Conservation (phyloP, 2,113 vertebrate species). For the Menura novaehollandiae region DNA sequence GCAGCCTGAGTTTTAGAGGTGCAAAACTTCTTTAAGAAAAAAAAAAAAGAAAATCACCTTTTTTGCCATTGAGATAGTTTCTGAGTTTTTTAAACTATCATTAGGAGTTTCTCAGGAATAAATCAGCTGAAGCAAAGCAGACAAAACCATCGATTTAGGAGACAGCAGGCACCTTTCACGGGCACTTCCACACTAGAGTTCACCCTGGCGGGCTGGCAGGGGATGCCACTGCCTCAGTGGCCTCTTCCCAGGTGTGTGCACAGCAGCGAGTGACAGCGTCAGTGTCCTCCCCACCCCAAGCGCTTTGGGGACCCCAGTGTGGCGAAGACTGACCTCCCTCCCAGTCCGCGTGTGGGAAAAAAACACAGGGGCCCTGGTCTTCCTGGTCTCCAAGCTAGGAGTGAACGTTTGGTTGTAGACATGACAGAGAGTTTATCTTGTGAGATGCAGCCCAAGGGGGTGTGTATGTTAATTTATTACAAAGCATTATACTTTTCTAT, state of each 20-base stretch:
- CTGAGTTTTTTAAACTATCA: slow-evolving; percentile 1
- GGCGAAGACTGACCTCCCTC: neutral
- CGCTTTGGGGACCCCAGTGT: neutral
- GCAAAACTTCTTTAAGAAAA: neutral
- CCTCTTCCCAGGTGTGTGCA: neutral
- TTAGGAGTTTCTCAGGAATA: slow-evolving; percentile 57
- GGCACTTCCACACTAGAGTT: neutral
- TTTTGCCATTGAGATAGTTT: neutral
- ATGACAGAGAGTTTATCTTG: neutral
- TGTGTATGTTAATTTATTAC: slow-evolving; percentile 46
- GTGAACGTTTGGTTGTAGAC: neutral
- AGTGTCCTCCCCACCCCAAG: neutral
- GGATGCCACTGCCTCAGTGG: neutral
- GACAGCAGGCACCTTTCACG: neutral
- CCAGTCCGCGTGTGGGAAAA: neutral
- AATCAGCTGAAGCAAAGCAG: slow-evolving; percentile 20
- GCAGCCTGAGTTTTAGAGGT: slow-evolving; percentile 19
- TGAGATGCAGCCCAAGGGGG: neutral
- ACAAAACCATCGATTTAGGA: neutral
- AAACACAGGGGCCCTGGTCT: neutral
- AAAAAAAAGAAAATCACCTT: neutral
- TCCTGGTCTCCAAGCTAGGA: neutral
- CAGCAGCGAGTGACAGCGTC: rapidly evolving
- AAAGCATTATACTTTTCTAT: slow-evolving; percentile 29
- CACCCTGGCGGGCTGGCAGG: neutral